phyloP scores from a whole-genome alignment of 1,140 invertebrate genomes.

The Aphaenogaster floridana region DNA sequence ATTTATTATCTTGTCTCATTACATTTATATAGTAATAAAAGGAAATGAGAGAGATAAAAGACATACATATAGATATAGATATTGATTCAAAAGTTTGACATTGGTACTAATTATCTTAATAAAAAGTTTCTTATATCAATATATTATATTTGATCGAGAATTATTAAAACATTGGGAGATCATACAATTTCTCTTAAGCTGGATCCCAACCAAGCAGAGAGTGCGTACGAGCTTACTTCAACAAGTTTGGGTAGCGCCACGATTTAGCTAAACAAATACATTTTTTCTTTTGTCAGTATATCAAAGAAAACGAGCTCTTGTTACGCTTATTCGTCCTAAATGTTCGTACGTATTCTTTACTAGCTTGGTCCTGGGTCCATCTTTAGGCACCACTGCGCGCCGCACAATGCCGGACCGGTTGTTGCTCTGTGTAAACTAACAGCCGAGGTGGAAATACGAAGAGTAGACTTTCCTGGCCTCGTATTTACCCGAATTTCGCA shows the following conservation, averaged over 20 bases:
- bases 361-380: neutral
- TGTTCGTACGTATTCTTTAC: neutral
- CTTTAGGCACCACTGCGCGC: neutral
- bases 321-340: neutral
- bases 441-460: constrained; percentile 40
- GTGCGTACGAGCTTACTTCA: neutral
- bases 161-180: neutral
- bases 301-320: neutral
- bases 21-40: neutral
- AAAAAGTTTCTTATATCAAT: neutral
- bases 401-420: constrained; percentile 40
- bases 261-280: neutral
- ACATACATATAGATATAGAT: neutral
- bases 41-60: neutral
- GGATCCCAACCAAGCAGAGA: neutral
- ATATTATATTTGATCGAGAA: neutral
- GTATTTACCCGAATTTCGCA: constrained; percentile 71
- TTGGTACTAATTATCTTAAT: neutral
- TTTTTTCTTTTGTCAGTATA: neutral
- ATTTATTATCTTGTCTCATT: too few species aligned
- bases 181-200: too few species aligned
- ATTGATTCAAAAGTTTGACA: neutral
- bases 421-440: constrained; percentile 67
- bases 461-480: constrained; percentile 11
- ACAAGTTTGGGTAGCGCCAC: neutral